Conservation (phyloP, 2,113 vertebrate genomes). For the Coptodon bakossiorum region DNA sequence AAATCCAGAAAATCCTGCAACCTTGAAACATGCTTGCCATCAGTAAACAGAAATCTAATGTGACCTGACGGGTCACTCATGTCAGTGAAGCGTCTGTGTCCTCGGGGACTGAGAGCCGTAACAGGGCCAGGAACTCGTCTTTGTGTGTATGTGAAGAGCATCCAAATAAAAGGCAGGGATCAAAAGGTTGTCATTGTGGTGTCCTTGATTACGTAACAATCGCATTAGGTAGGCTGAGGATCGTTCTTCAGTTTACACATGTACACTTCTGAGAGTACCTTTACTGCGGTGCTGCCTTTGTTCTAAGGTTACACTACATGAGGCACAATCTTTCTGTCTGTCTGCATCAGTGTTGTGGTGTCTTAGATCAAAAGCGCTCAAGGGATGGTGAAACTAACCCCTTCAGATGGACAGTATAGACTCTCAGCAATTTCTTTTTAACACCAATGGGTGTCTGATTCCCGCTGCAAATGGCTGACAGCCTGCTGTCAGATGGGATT, state of each 20-base stretch:
- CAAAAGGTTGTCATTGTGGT: conserved; percentile 4
- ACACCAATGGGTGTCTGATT: conserved; percentile 27
- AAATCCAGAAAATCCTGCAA: conserved; percentile 16
- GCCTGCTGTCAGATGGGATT: conserved; percentile 46
- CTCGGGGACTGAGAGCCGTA: conserved; percentile 6
- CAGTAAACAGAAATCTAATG: conserved; percentile 35
- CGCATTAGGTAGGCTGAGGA: conserved; percentile 2
- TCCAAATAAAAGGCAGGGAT: conserved; percentile 41
- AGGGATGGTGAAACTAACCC: not conserved
- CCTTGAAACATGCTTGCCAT: conserved; percentile 37
- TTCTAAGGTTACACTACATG: not conserved
- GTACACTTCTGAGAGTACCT: not conserved
- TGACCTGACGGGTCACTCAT: conserved; percentile 47
- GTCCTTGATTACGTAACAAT: conserved; percentile 27
- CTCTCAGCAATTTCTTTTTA: conserved; percentile 20
- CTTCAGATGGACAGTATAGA: conserved; percentile 13
- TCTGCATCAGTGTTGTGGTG: not conserved
- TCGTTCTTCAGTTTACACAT: not conserved
- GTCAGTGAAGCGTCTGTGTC: conserved; percentile 23
- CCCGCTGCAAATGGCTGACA: conserved; percentile 42
- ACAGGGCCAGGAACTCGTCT: not conserved
- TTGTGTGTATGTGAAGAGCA: conserved; percentile 8
- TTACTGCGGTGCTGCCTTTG: not conserved
- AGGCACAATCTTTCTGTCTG: conserved; percentile 11
- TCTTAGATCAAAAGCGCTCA: conserved; percentile 12